A percentile compares a stretch with the other conserved stretches of the same genome.
Conservation (phyloP, 2,888 invertebrate species). For the Drosophila vallismaia region DNA sequence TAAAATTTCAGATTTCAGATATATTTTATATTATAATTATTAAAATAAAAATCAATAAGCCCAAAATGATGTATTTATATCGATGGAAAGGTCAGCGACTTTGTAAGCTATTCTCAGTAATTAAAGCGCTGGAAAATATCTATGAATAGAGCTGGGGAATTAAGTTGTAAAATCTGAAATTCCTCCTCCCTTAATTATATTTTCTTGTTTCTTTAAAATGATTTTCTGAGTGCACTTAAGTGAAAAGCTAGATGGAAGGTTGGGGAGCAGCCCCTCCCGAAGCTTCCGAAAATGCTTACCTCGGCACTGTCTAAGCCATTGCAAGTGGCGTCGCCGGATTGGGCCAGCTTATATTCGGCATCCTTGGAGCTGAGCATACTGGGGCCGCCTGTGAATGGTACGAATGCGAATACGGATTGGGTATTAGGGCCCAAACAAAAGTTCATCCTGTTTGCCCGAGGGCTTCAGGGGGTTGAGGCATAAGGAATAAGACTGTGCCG, state of each 20-base stretch:
- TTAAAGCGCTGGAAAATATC: neutral
- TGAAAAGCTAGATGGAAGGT: conserved; percentile 47
- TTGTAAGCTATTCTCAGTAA: too few species aligned
- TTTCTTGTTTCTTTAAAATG: neutral
- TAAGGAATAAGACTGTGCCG: conserved; percentile 22
- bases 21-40: too few species aligned
- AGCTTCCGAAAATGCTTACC: conserved; percentile 82
- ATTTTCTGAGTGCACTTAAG: conserved; percentile 43
- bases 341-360: conserved; percentile 92
- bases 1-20: neutral
- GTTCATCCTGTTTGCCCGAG: conserved; percentile 49
- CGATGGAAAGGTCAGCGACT: too few species aligned
- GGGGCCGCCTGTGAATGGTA: conserved; percentile 80
- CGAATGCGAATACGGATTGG: conserved; percentile 19
- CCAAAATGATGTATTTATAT: neutral
- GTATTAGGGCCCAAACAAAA: conserved; percentile 51
- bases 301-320: conserved; percentile 95
- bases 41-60: neutral
- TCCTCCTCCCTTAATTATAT: neutral
- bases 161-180: neutral
- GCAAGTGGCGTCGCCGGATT: conserved; percentile 96
- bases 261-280: neutral
- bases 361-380: conserved; percentile 83
- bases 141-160: neutral
- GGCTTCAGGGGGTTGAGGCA: conserved; percentile 5